phyloP scores from a whole-genome alignment of 35 echinoderm and acorn worm species.

The Lytechinus variegatus region DNA sequence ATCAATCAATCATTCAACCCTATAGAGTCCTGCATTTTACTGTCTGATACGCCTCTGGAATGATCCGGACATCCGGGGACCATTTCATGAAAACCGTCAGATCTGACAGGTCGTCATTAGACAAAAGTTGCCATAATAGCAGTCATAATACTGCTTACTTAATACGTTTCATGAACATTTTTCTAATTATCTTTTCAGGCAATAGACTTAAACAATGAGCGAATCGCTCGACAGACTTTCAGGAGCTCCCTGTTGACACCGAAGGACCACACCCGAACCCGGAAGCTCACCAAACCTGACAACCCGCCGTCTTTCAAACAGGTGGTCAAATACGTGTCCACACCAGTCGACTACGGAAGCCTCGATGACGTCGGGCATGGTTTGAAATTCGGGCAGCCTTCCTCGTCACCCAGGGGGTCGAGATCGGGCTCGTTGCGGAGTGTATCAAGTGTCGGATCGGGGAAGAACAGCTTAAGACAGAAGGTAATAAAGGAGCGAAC shows the following conservation, averaged over 20 bases:
- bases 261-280: constrained; percentile 82
- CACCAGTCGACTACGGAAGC: constrained; percentile 66
- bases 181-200: constrained; percentile 42
- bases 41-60: too few species aligned
- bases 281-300: constrained; percentile 78
- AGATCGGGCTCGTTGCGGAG: constrained; percentile 59
- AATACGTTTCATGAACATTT: too few species aligned
- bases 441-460: neutral
- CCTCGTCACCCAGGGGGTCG: constrained; percentile 17
- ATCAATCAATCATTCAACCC: too few species aligned
- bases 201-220: constrained; percentile 75
- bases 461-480: neutral
- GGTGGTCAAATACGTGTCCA: constrained; percentile 64
- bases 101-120: too few species aligned
- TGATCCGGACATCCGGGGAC: too few species aligned
- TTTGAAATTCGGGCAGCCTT: constrained; percentile 43
- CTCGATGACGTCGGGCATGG: constrained; percentile 78
- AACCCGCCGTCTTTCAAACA: constrained; percentile 53
- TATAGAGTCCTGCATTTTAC: too few species aligned
- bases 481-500: neutral
- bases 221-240: constrained; percentile 63
- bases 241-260: constrained; percentile 72
- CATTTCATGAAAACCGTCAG: too few species aligned
- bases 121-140: too few species aligned
- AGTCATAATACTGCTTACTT: too few species aligned